Evolutionary conservation across 2,797 vertebrate species (phyloP), one percentile per base, ranked within the genome.

Genomic region (Perodicticus potto): DNA sequence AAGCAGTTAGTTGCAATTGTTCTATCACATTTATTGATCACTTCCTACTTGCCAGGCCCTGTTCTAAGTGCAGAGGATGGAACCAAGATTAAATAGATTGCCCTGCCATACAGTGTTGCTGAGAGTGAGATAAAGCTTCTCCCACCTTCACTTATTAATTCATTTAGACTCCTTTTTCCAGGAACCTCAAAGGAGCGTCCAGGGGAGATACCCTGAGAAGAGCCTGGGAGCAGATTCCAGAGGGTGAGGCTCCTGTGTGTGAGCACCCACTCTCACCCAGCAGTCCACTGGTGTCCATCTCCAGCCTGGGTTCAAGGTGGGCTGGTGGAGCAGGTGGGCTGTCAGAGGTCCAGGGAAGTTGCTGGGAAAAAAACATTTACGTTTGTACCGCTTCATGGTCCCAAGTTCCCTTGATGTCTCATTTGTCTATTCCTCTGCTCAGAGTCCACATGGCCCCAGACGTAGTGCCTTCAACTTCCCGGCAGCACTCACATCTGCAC

Each of bases 251-350:
- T 55, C 45, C 6, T 40, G 17, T 3, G 0, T 7, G 4, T 17
- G 19, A 19, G 59, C 34, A 27, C 22, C 25, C 0, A 3, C 10
- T 27, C 2, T 32, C 10, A 37, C 29, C 7, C 13, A 7, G 67
- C 59, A n/a, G 67, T 72, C 45, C n/a, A 49, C 45, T 49, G 45
- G 53, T 77, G 16, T 80, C 61, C 27, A 20, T 40, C 37, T 59
- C 11, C 7, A 2, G 27, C 40, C 25, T 25, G 2, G 22, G 25
- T n/a, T 4, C n/a, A 80, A 32, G 3, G 2, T 0, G 9, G 7
- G n/a, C 32, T 23, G 49, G 45, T 25, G 2, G 4, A 2, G 5
- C 43, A 32, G 11, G 19, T 63, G 67, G 85, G 32, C n/a, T 16
- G 70, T 29, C 43, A 40, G 57, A 83, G 25, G 61, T 25, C 8